Conservation (phyloP, 2,797 vertebrate species). For the Morus bassanus region DNA sequence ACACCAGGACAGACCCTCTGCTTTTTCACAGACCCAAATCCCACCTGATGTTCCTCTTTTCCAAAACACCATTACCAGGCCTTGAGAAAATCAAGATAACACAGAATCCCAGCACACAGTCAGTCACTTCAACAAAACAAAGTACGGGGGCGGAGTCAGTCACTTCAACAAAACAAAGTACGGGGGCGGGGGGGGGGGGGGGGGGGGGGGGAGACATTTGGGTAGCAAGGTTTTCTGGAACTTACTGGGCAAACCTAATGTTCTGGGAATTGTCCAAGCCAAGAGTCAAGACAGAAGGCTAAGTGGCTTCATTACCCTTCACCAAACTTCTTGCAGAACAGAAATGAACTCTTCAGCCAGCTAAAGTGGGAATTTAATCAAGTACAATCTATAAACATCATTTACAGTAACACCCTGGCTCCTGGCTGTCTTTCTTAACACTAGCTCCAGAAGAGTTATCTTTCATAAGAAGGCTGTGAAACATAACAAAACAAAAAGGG, state of each 20-base stretch:
- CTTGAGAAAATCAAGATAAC: neutral
- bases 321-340: neutral
- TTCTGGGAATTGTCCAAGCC: neutral
- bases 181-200: too few relatives aligned
- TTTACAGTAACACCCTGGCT: neutral
- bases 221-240: neutral
- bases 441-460: neutral
- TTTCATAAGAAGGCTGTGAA: neutral
- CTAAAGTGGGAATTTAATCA: constrained; percentile 2
- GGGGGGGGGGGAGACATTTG: neutral
- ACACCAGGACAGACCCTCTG: neutral
- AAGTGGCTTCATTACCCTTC: neutral
- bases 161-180: neutral
- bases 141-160: too few relatives aligned
- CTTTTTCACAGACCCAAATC: neutral
- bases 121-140: neutral
- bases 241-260: neutral
- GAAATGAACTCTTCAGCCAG: neutral
- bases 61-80: neutral
- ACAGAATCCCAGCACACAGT: neutral
- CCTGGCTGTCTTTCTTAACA: neutral
- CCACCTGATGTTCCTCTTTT: neutral
- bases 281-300: neutral
- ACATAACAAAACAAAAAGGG: neutral
- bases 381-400: neutral